Percentiles rank a stretch among this genome's conserved stretches.
Conservation (phyloP, 1,140 invertebrate species). For the Apis laboriosa region DNA sequence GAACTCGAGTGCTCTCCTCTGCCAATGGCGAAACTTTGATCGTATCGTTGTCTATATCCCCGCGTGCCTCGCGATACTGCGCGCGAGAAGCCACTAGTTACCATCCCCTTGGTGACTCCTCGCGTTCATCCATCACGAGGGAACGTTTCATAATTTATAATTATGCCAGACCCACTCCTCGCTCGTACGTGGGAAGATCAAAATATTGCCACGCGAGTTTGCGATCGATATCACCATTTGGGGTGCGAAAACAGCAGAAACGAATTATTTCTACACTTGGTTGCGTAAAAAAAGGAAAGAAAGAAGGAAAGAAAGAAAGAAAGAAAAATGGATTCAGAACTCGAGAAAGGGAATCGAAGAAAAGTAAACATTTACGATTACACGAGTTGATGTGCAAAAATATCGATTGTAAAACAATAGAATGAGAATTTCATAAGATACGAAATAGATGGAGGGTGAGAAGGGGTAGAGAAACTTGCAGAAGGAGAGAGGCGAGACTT, state of each 20-base stretch:
- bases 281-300: no score
- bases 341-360: no score
- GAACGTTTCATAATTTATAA: constrained; percentile 8
- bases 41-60: constrained; percentile 45
- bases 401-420: no score
- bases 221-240: neutral
- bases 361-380: no score
- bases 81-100: neutral
- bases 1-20: constrained; percentile 30
- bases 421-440: neutral
- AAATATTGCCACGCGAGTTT: neutral
- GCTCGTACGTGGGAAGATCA: neutral
- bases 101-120: neutral
- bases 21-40: constrained; percentile 53
- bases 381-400: no score
- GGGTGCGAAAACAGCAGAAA: neutral
- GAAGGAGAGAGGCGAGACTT: constrained; percentile 38
- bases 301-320: no score
- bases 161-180: neutral
- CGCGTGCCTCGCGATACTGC: constrained; percentile 16
- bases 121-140: neutral
- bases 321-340: no score
- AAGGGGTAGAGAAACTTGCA: neutral
- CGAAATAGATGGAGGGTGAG: neutral
- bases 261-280: no score